These are phyloP conservation scores for Eucidaris tribuloides DNA, from an alignment of 35 echinoderm and acorn worm species.

Conservation along the genomic window DNA sequence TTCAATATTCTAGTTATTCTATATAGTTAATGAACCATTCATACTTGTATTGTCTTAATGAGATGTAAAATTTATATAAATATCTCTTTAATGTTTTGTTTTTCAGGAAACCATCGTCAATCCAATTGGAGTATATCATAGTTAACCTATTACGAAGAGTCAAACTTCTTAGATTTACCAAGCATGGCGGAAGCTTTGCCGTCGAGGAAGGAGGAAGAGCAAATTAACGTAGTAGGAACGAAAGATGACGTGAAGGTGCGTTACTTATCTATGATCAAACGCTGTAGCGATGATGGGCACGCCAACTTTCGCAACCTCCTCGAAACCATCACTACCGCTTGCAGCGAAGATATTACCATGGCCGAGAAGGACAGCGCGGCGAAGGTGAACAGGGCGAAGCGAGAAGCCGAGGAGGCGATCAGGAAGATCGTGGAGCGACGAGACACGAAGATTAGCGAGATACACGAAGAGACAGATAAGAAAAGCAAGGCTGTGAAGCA, in stretches of 20 bases:
- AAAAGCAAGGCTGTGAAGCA: neutral
- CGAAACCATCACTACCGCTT: neutral
- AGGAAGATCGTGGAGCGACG: neutral
- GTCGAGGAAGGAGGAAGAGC: too few species aligned
- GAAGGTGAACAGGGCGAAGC: neutral
- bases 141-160: too few species aligned
- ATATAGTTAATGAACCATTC: too few species aligned
- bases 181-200: too few species aligned
- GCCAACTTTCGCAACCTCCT: conserved; percentile 1
- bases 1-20: too few species aligned
- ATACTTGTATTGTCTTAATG: too few species aligned
- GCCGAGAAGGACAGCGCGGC: neutral
- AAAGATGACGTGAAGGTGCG: neutral
- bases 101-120: too few species aligned
- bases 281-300: conserved; percentile 1
- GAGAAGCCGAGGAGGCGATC: neutral
- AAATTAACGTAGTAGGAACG: too few species aligned
- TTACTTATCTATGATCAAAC: neutral
- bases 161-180: too few species aligned
- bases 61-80: too few species aligned
- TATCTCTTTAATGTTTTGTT: too few species aligned
- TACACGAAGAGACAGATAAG: neutral
- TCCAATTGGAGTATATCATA: too few species aligned
- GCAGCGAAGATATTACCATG: neutral
- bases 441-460: neutral